Evolutionary conservation across 2,113 vertebrate species (phyloP), one percentile per base, ranked within the genome.

Genomic region (Promerops cafer): DNA sequence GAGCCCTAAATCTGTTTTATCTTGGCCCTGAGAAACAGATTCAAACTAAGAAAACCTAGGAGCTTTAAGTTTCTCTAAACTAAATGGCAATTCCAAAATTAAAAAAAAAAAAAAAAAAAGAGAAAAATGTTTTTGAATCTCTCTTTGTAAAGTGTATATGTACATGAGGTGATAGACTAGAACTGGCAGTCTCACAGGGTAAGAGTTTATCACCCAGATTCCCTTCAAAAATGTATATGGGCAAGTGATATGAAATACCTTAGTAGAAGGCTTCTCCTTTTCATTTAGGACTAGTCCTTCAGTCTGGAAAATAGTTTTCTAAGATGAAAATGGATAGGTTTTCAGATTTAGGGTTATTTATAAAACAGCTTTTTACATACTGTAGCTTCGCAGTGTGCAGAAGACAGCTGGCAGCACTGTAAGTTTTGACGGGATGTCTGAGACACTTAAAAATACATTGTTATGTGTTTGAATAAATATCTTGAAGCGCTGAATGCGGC

Each of bases 251-350:
- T 54, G 24, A 90, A 96, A 71, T 52, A 66, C 27, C 22, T 2
- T 72, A 79, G 42, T 42, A 95, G 54, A 50, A 94, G 53, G 52
- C 13, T 72, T 87, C 8, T 93, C 13, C 4, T 74, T 82, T 68
- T 66, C 40, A 83, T 86, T 78, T 79, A 37, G 30, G 71, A 87
- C 21, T 61, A 82, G 84, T 81, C 53, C 86, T 93, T 92, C 42
- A 83, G 64, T 31, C 49, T 82, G 37, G 33, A 86, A 90, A 78
- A 76, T 8, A 57, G 71, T 82, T 94, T 85, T 87, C 50, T 66
- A 45, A 92, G 95, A 83, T 52, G 16, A 84, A 93, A 97, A 95
- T 72, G 2, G 74, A 83, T 74, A 87, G 9, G 19, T 77, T 90
- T 89, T 89, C 28, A 84, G 40, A 88, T 66, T 92, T 87, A 45